Percentiles rank a stretch among this genome's conserved stretches.
Conservation (phyloP, 2,113 vertebrate genomes). For the Sigmodon hispidus region DNA sequence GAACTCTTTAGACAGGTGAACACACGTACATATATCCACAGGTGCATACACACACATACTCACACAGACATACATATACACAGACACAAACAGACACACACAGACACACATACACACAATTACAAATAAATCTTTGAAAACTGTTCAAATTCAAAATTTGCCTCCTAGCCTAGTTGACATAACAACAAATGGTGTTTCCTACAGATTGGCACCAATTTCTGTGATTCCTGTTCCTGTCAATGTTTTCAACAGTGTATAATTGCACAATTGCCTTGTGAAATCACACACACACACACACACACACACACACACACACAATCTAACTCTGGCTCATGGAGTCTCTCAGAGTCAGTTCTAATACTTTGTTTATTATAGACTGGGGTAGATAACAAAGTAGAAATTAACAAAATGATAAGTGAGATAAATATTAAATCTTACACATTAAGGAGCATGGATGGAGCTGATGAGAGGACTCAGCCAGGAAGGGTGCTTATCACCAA, state of each 20-base stretch:
- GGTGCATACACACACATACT: neutral
- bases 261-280: neutral
- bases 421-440: neutral
- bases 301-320: neutral
- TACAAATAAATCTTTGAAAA: neutral
- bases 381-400: neutral
- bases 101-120: neutral
- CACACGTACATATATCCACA: neutral
- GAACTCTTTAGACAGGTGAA: neutral
- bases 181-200: neutral
- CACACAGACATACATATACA: neutral
- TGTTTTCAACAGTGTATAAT: neutral
- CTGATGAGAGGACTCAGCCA: neutral
- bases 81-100: neutral
- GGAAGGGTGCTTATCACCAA: neutral
- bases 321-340: neutral
- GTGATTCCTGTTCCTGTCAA: neutral
- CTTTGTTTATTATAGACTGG: neutral
- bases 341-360: neutral
- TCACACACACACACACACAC: too few relatives aligned
- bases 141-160: neutral
- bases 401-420: neutral
- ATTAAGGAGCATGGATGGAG: neutral
- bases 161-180: neutral
- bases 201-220: neutral